phyloP scores from a whole-genome alignment of 1,140 invertebrate species.

The Lasaia peninsularis region DNA sequence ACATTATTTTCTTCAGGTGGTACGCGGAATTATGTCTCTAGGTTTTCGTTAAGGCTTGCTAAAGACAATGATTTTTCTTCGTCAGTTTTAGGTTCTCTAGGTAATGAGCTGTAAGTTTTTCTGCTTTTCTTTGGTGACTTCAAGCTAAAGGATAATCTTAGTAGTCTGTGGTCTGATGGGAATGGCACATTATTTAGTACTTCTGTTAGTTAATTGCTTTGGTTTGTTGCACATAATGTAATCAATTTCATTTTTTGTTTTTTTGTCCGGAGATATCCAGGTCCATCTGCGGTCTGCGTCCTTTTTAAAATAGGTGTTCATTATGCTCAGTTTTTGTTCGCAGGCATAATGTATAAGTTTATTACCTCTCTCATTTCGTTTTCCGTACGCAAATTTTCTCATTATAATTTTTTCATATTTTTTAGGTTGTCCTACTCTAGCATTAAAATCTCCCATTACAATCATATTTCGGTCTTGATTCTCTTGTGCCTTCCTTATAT shows the following conservation, averaged over 20 bases:
- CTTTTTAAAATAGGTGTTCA: constrained; percentile 7
- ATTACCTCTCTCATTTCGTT: constrained; percentile 4
- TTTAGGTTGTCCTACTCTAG: not conserved
- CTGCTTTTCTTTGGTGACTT: constrained; percentile 5
- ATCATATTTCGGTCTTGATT: not conserved
- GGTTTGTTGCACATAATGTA: not conserved
- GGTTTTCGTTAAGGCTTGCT: too few species aligned
- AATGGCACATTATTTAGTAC: not conserved
- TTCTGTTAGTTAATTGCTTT: not conserved
- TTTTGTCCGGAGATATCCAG: not conserved
- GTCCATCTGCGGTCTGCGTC: not conserved
- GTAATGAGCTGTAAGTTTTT: not conserved
- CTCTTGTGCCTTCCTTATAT: not conserved
- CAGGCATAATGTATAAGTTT: not conserved
- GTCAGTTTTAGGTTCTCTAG: constrained; percentile 2
- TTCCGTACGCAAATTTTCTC: constrained; percentile 2
- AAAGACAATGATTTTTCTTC: too few species aligned
- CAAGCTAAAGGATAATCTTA: not conserved
- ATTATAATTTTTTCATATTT: not conserved
- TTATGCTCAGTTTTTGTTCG: not conserved
- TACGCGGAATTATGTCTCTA: too few species aligned
- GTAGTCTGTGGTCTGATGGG: not conserved
- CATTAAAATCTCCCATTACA: not conserved
- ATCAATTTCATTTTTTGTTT: constrained; percentile 11
- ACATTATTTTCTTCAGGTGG: too few species aligned